Conservation (phyloP, 1,140 invertebrate genomes). For the Cheumatopsyche charites region DNA sequence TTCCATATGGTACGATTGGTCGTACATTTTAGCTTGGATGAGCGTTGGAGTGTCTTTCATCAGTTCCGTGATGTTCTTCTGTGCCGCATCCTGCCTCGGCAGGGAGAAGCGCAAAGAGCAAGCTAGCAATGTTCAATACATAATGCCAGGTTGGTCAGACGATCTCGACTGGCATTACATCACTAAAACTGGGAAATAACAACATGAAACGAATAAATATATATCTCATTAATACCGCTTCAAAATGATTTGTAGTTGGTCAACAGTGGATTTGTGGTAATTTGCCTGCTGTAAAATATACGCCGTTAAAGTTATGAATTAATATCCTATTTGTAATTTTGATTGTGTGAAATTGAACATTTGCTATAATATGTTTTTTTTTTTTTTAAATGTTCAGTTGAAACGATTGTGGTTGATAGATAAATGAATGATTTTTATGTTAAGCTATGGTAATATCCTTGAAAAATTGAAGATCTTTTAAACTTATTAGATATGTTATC, state of each 20-base stretch:
- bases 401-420: neutral
- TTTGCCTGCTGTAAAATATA: constrained; percentile 22
- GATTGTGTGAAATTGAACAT: no score
- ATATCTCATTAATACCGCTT: neutral
- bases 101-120: constrained; percentile 72
- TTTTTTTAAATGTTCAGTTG: neutral
- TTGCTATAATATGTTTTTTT: no score
- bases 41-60: constrained; percentile 76
- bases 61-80: constrained; percentile 79
- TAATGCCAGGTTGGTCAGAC: constrained; percentile 81
- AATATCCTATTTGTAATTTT: neutral
- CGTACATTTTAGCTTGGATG: constrained; percentile 83
- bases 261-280: neutral
- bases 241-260: constrained; percentile 1
- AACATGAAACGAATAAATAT: neutral
- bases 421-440: neutral
- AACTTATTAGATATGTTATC: no score
- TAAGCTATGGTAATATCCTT: neutral
- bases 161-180: neutral
- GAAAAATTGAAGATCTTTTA: no score
- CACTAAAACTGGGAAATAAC: constrained; percentile 19
- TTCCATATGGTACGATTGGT: constrained; percentile 79
- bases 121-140: constrained; percentile 82
- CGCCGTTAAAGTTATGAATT: neutral
- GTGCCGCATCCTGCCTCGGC: constrained; percentile 77